phyloP scores from a whole-genome alignment of 2,888 invertebrate species.

The Deilephila elpenor region DNA sequence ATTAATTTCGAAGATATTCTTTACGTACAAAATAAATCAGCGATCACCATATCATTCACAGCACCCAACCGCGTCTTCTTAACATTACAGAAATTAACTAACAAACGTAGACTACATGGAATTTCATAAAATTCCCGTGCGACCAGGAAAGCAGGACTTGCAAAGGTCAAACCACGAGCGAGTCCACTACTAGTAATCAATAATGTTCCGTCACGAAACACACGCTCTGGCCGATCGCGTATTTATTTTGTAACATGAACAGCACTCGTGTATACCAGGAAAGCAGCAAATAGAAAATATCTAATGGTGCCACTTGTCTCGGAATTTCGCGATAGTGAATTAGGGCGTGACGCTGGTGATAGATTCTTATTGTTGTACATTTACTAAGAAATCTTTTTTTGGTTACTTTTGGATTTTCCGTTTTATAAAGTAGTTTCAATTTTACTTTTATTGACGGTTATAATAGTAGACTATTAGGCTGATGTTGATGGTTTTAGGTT shows the following conservation, averaged over 20 bases:
- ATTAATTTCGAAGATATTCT: too few species aligned
- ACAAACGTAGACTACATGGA: slow-evolving; percentile 6
- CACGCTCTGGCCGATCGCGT: slow-evolving; percentile 24
- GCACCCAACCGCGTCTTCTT: background rate
- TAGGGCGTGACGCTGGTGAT: slow-evolving; percentile 23
- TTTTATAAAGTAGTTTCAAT: too few species aligned
- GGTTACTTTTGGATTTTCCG: too few species aligned
- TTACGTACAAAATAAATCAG: background rate
- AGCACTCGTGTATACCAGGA: slow-evolving; percentile 12
- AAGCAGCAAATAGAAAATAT: slow-evolving; percentile 18
- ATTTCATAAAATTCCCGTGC: slow-evolving; percentile 22
- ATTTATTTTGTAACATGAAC: slow-evolving; percentile 25
- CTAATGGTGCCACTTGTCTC: slow-evolving; percentile 24
- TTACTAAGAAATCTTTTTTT: too few species aligned
- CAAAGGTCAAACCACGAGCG: slow-evolving; percentile 22
- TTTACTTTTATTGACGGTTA: too few species aligned
- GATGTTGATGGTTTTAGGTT: too few species aligned
- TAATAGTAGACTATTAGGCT: too few species aligned
- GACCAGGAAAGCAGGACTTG: slow-evolving; percentile 26
- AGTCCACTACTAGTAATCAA: slow-evolving; percentile 26
- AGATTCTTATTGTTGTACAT: slow-evolving; percentile 7
- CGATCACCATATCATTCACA: background rate
- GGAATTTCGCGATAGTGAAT: slow-evolving; percentile 12
- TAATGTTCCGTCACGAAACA: slow-evolving; percentile 27
- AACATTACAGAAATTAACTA: background rate